Evolutionary conservation across 2,113 vertebrate genomes (phyloP), one percentile per base, ranked within the genome.

Genomic region (Vulpes lagopus): DNA sequence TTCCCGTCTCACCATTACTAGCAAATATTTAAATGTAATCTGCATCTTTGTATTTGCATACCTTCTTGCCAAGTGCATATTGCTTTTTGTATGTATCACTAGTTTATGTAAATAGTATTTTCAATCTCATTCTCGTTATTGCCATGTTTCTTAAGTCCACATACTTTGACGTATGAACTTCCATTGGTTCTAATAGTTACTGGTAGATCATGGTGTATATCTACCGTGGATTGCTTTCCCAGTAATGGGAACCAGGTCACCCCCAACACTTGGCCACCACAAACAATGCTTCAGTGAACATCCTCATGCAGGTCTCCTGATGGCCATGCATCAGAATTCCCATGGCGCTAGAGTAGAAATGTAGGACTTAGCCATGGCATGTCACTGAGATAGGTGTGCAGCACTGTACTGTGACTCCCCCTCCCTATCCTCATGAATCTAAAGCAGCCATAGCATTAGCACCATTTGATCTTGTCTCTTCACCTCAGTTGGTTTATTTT

Each of bases 391-490:
- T 38, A 51, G 30, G 10, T 22, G 4, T 3, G 62, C 4, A 17
- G 49, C 1, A 4, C 20, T 53, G 1, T 17, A 30, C 20, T 76
- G 5, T 25, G 59, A 27, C 8, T 2, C 30, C 6, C 51, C 16
- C 2, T 30, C 16, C 22, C 2, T 30, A 16, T 6, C 49, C 23
- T 60, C 7, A 0, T 22, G 55, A 16, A 49, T 82, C 51, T 38
- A 0, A 43, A n/a, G 6, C 2, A 35, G 9, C 38, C 6, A 19
- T 38, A 15, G 2, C 0, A 9, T 1, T 5, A 32, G 30, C 8
- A 27, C 0, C 1, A 38, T n/a, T 43, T 38, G 30, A 30, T 38
- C 2, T 64, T 87, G 43, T 19, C 9, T 81, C n/a, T 59, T 25
- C 22, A 27, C 23, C 7, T 55, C 19, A 55, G 79, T 38, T 74